Conservation (phyloP, 2,888 invertebrate genomes). For the Chelonus formosanus region DNA sequence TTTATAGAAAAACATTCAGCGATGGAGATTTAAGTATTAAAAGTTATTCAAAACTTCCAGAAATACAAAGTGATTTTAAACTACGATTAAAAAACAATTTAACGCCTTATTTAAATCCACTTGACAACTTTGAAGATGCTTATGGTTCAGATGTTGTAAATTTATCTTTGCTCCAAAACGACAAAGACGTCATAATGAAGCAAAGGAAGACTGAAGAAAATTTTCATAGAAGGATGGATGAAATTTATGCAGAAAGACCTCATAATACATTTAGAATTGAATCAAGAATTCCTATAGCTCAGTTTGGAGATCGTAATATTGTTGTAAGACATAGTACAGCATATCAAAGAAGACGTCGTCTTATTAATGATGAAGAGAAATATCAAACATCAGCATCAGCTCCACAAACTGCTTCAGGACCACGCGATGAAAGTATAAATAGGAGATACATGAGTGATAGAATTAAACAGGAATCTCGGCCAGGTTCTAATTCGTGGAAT, state of each 20-base stretch:
- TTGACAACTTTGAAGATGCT: conserved; percentile 35
- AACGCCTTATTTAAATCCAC: conserved; percentile 37
- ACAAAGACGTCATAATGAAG: conserved; percentile 43
- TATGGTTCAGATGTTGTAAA: conserved; percentile 32
- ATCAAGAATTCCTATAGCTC: conserved; percentile 44
- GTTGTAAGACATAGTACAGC: conserved; percentile 34
- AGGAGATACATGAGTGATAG: conserved; percentile 32
- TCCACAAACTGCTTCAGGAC: conserved; percentile 26
- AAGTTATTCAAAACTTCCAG: conserved; percentile 5
- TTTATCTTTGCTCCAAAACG: conserved; percentile 37
- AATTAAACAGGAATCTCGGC: conserved; percentile 27
- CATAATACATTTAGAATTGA: conserved; percentile 40
- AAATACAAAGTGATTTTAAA: conserved; percentile 28
- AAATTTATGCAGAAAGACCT: conserved; percentile 41
- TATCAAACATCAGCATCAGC: conserved; percentile 27
- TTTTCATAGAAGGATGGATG: conserved; percentile 43
- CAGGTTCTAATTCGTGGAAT: conserved; percentile 21
- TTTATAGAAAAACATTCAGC: not conserved
- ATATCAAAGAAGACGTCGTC: conserved; percentile 29
- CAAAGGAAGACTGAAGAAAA: conserved; percentile 44
- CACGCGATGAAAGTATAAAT: conserved; percentile 13
- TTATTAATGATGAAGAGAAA: conserved; percentile 13
- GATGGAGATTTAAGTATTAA: conserved; percentile 14
- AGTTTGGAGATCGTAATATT: conserved; percentile 40
- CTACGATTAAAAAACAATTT: conserved; percentile 34